Percentiles rank a stretch among this genome's conserved stretches.
These are phyloP conservation scores for Sphaerophoria taeniata DNA, from an alignment of 2,888 invertebrate genomes.

Conservation along the genomic window DNA sequence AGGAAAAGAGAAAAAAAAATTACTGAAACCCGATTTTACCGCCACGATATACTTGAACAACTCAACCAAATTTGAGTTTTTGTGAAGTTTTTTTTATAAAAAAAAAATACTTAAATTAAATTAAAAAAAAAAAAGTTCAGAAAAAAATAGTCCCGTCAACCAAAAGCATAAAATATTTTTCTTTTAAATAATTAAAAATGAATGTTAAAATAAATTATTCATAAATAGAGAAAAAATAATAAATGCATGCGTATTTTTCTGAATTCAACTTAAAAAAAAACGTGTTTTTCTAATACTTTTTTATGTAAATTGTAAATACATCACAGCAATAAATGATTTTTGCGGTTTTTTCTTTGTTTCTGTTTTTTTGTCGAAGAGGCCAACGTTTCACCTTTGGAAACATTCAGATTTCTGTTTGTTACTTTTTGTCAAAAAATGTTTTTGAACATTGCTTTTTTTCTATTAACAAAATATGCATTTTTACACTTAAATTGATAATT, in stretches of 20 bases:
- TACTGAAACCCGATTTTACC: conserved; percentile 26
- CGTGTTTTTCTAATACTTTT: conserved; percentile 60
- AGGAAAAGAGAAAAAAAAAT: too few species aligned
- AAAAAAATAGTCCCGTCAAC: conserved; percentile 83
- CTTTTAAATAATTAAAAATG: conserved; percentile 73
- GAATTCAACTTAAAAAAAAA: conserved; percentile 52
- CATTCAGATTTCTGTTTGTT: conserved; percentile 26
- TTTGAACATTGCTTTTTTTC: conserved; percentile 34
- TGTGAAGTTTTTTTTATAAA: conserved; percentile 66
- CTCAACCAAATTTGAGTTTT: conserved; percentile 45
- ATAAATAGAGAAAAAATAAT: conserved; percentile 67
- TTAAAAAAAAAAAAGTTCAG: conserved; percentile 66
- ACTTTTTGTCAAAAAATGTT: conserved; percentile 75
- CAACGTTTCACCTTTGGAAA: conserved; percentile 75
- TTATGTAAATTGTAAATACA: conserved; percentile 66
- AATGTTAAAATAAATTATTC: conserved; percentile 77
- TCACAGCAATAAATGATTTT: conserved; percentile 56
- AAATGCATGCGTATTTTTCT: conserved; percentile 72
- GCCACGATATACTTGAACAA: conserved; percentile 43
- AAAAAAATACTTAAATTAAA: conserved; percentile 75
- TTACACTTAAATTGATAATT: conserved; percentile 41
- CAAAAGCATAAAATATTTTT: conserved; percentile 79
- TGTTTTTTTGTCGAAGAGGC: conserved; percentile 72
- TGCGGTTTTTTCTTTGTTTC: conserved; percentile 49
- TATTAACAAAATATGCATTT: conserved; percentile 40